These are phyloP conservation scores for Polydrusus cervinus DNA, from an alignment of 2,888 invertebrate genomes.

Conservation along the genomic window DNA sequence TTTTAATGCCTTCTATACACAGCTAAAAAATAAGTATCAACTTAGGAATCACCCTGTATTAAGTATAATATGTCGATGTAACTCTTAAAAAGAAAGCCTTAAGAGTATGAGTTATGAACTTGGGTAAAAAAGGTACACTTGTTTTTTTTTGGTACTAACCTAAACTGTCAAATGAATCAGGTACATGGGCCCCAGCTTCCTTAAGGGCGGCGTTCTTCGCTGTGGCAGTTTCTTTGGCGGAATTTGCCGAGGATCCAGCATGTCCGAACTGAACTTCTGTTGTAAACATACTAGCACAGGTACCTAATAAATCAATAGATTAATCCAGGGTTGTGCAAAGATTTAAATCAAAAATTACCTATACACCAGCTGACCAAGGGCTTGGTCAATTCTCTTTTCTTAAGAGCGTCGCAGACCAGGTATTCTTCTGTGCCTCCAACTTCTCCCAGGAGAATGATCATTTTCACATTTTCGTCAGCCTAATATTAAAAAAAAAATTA, in stretches of 20 bases:
- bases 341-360: too few species aligned
- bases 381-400: slow-evolving; percentile 87
- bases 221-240: slow-evolving; percentile 88
- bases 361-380: slow-evolving; percentile 99
- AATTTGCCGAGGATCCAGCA: slow-evolving; percentile 98
- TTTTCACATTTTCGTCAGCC: slow-evolving; percentile 88
- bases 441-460: slow-evolving; percentile 96
- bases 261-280: slow-evolving; percentile 97
- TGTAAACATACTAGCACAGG: slow-evolving; percentile 84
- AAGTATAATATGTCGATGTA: too few species aligned
- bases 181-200: slow-evolving; percentile 91
- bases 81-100: too few species aligned
- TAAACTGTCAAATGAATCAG: slow-evolving; percentile 90
- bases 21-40: too few species aligned
- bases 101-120: too few species aligned
- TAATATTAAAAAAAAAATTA: slow-evolving; percentile 63
- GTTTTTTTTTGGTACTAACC: too few species aligned
- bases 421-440: slow-evolving; percentile 99
- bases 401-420: slow-evolving; percentile 92
- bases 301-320: slow-evolving; percentile 61
- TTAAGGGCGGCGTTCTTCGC: slow-evolving; percentile 91
- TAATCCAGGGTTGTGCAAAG: too few species aligned
- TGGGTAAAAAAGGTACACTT: too few species aligned
- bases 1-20: too few species aligned
- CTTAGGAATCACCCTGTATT: too few species aligned